A percentile compares a stretch with the other conserved stretches of the same genome.
phyloP scores from a whole-genome alignment of 2,797 vertebrate genomes.

The Neosilurus mollespiculum region DNA sequence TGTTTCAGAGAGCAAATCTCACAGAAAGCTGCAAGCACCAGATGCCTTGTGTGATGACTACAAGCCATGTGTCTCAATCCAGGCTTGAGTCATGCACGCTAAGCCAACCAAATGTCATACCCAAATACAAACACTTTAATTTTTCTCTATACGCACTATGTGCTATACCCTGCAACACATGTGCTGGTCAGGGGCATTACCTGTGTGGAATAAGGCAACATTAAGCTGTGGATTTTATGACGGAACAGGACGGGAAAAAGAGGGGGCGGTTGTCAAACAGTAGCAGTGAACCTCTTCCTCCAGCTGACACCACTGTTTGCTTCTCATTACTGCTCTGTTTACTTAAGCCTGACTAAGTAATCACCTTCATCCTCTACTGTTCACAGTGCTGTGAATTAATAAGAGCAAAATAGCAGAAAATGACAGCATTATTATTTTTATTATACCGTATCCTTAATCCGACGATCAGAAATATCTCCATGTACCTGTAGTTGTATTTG shows the following conservation, averaged over 20 bases:
- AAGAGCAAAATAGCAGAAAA: constrained; percentile 2
- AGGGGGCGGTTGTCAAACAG: constrained; percentile 41
- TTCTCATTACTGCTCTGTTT: constrained; percentile 44
- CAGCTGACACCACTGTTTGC: constrained; percentile 31
- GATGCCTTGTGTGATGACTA: constrained; percentile 47
- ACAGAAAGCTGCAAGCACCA: constrained; percentile 34
- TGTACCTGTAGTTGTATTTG: not conserved
- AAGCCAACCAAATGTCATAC: constrained; percentile 44
- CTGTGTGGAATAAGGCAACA: not conserved
- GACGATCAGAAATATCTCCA: not conserved
- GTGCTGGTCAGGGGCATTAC: not conserved
- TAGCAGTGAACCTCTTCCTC: constrained; percentile 22
- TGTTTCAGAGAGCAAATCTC: constrained; percentile 11
- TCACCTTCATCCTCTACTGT: constrained; percentile 23
- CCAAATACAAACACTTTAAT: not conserved
- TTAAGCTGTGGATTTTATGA: constrained; percentile 43
- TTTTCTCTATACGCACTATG: constrained; percentile 14
- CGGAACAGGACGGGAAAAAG: constrained; percentile 16
- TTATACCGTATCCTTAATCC: not conserved
- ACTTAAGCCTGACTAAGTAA: constrained; percentile 21
- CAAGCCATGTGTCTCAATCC: constrained; percentile 46
- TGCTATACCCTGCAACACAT: not conserved
- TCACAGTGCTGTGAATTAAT: not conserved
- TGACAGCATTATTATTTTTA: not conserved
- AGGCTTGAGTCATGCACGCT: constrained; percentile 41